phyloP scores from a whole-genome alignment of 2,113 vertebrate genomes.

The Syngnathoides biaculeatus region DNA sequence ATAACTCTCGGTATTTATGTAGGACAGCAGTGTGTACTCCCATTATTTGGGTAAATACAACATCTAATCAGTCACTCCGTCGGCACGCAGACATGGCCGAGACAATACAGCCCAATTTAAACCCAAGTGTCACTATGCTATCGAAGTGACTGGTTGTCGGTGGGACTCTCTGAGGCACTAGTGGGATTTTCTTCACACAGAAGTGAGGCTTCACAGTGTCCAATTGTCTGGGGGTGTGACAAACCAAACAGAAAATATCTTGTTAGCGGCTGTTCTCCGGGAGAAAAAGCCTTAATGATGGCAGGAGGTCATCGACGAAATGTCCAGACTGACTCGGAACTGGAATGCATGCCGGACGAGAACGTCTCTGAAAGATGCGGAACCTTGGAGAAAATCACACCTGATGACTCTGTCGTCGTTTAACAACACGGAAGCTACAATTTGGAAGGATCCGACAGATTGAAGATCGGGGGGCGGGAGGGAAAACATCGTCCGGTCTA shows the following conservation, averaged over 20 bases:
- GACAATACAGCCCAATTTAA: neutral
- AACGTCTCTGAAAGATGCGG: neutral
- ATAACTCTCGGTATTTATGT: neutral
- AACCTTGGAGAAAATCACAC: slow-evolving; percentile 1
- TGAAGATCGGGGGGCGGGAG: neutral
- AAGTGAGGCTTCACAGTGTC: neutral
- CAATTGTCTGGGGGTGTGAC: neutral
- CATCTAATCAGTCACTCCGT: neutral
- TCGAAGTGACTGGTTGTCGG: slow-evolving; percentile 2
- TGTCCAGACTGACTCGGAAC: slow-evolving; percentile 6
- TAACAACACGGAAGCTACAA: neutral
- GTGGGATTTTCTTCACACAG: slow-evolving; percentile 1
- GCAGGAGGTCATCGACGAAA: slow-evolving; percentile 1
- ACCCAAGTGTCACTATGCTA: neutral
- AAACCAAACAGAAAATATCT: slow-evolving; percentile 4
- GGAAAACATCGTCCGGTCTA: neutral
- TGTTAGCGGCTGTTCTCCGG: neutral
- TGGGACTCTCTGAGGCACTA: neutral
- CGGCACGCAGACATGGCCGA: neutral
- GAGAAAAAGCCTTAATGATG: slow-evolving; percentile 3
- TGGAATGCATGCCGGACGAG: neutral
- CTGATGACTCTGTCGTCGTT: neutral
- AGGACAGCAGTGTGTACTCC: neutral
- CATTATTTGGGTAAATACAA: neutral
- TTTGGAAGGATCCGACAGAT: neutral